Evolutionary conservation across 2,797 vertebrate genomes (phyloP).

Genomic region (Lacerta agilis): DNA sequence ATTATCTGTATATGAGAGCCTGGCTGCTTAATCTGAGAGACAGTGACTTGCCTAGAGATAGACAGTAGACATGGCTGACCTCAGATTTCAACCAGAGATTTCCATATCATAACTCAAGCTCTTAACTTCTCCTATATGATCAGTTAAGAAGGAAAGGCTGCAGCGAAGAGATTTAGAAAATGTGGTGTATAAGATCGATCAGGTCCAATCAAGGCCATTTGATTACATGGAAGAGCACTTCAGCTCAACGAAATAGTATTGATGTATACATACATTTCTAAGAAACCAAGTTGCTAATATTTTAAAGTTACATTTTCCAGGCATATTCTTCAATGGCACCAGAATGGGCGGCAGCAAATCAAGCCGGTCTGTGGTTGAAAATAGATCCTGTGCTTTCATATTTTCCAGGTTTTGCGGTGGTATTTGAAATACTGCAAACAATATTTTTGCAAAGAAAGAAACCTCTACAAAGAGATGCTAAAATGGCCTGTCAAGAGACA

Average conservation of each 20-base stretch:
- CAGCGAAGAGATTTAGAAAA: not conserved
- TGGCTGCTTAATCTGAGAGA: not conserved
- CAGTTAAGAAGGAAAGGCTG: not conserved
- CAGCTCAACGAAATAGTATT: not conserved
- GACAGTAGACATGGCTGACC: not conserved
- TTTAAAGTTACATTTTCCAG: constrained; percentile 45
- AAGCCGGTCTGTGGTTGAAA: constrained; percentile 55
- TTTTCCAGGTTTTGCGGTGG: constrained; percentile 56
- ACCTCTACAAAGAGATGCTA: not conserved
- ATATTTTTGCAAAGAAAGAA: not conserved
- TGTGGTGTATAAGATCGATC: constrained; percentile 44
- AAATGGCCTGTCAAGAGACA: not conserved
- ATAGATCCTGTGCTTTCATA: constrained; percentile 54
- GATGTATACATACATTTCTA: constrained; percentile 41
- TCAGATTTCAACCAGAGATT: not conserved
- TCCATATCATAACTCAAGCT: not conserved
- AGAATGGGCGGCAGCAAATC: constrained; percentile 43
- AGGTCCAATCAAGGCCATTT: constrained; percentile 38
- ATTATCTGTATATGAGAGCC: not conserved
- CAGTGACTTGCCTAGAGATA: not conserved
- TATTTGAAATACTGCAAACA: constrained; percentile 34
- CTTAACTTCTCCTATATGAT: not conserved
- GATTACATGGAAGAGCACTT: not conserved
- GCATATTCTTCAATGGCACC: constrained; percentile 37
- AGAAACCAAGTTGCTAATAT: not conserved